These are phyloP conservation scores for Melanargia galathea DNA, from an alignment of 2,888 invertebrate genomes.

Conservation along the genomic window DNA sequence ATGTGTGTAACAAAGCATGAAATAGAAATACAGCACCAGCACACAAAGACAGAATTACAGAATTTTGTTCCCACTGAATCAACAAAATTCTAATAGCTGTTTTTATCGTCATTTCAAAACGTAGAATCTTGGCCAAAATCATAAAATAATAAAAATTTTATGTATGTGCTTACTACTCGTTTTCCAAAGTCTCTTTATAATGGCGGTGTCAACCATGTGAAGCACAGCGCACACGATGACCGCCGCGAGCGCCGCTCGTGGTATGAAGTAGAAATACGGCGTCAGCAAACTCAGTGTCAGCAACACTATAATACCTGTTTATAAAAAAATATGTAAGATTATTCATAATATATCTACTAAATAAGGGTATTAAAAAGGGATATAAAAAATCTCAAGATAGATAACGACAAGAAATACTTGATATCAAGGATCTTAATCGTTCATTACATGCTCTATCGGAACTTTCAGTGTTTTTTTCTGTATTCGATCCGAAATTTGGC, in stretches of 20 bases:
- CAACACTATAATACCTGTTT: conserved; percentile 86
- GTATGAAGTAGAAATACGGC: conserved; percentile 88
- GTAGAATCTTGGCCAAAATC: not conserved
- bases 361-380: too few relatives aligned
- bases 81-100: not conserved
- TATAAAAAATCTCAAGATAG: too few relatives aligned
- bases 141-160: not conserved
- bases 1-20: too few relatives aligned
- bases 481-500: too few relatives aligned
- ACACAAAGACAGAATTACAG: too few relatives aligned
- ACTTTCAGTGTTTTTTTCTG: too few relatives aligned
- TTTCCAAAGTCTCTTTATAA: conserved; percentile 85
- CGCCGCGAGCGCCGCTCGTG: conserved; percentile 85
- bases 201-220: conserved; percentile 86
- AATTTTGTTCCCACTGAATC: too few relatives aligned
- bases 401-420: too few relatives aligned
- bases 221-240: conserved; percentile 91
- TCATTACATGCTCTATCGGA: too few relatives aligned
- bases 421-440: too few relatives aligned
- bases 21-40: too few relatives aligned
- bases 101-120: not conserved
- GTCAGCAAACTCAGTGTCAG: conserved; percentile 87
- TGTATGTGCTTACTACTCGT: conserved; percentile 79
- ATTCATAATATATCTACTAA: not conserved
- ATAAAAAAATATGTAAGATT: not conserved